These are phyloP conservation scores for Aulostomus chinensis DNA, from an alignment of 2,797 vertebrate genomes.

Conservation along the genomic window DNA sequence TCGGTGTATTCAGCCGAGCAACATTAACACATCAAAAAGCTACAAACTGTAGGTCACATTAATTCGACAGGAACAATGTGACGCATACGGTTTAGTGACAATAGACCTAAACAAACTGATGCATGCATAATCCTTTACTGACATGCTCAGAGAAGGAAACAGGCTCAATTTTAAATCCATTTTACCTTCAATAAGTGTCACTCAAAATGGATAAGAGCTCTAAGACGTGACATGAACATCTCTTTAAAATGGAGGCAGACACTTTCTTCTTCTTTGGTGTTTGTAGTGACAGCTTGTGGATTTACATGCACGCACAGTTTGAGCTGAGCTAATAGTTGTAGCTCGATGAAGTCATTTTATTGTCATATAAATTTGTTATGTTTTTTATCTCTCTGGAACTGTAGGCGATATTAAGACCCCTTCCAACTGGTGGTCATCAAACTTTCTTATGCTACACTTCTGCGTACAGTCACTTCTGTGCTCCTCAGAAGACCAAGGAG, in stretches of 20 bases:
- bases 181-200: neutral
- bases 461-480: no score
- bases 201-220: neutral
- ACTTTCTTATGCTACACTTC: no score
- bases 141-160: neutral
- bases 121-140: constrained; percentile 33
- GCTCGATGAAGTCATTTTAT: no score
- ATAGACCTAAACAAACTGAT: constrained; percentile 21
- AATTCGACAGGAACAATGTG: constrained; percentile 33
- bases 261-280: no score
- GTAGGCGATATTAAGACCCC: no score
- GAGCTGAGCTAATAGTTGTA: no score
- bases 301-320: neutral
- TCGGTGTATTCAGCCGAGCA: constrained; percentile 32
- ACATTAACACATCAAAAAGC: constrained; percentile 64
- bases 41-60: constrained; percentile 37
- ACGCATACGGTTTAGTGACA: constrained; percentile 41
- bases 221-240: no score
- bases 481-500: no score
- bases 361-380: no score
- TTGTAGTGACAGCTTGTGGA: no score
- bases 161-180: neutral
- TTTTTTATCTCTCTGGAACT: no score
- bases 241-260: neutral
- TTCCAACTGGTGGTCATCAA: no score